Base-by-base conservation (phyloP, 2,797 vertebrate genomes). In the Meriones psammophilus region DNA sequence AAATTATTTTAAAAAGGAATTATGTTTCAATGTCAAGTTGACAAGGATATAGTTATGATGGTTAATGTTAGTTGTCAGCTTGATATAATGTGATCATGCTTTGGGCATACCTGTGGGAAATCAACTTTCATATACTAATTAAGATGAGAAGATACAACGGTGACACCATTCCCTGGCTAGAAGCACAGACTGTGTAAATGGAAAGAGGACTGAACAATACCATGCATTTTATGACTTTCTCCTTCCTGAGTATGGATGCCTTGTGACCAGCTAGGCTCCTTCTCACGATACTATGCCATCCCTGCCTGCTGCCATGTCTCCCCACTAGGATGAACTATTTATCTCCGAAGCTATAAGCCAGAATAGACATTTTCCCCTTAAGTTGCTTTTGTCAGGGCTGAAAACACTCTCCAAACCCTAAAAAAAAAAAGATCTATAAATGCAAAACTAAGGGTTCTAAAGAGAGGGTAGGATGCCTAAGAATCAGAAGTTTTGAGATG, bases 401-500 rank as follows among this genome's bases (percentile, higher is more conserved):
- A 64, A 81, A 42, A 20, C 30, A 26, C 46, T 54, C 74, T 66
- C 46, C 36, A 69, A 74, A 66, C 36, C 28, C 73, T 85, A 90
- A 71, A 39, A 30, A 71, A 39, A 30, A 93, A 50, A 93, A 28
- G 20, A 92, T 73, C 17, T 24, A 92, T 77, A 24, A 91, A 73
- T 81, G 24, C 39, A 71, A 95, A 95, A 56, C 17, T 5, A 62
- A 4, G 8, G 22, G 42, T 76, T 17, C 3, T 39, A 85, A 50
- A 86, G 85, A 64, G 33, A 79, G 12, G 39, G 58, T 81, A 92
- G 15, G 1, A 39, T 58, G 30, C 18, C 36, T 66, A 84, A 50
- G 69, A 71, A 66, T 39, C 14, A 94, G 15, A 88, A 83, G 91
- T 91, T 60, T 54, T 73, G 68, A 96, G 69, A 50, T 15, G 18